phyloP scores from a whole-genome alignment of 2,797 vertebrate genomes.

The Pseudocheirus occidentalis region DNA sequence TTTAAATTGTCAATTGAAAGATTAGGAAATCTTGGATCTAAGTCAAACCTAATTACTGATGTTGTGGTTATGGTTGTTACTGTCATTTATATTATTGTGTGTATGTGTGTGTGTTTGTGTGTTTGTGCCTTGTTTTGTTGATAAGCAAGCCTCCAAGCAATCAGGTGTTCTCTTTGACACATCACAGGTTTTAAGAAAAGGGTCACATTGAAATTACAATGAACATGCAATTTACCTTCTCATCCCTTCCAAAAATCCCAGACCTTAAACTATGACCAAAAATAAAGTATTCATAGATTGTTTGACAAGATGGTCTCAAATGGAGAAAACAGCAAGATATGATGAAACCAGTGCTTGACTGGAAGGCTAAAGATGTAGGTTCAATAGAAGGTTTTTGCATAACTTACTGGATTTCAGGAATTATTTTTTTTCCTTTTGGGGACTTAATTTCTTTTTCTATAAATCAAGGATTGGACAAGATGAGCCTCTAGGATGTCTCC shows the following conservation, averaged over 20 bases:
- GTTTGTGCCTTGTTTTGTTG: background rate
- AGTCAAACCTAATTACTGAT: background rate
- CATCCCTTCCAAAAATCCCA: background rate
- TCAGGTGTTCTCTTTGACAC: background rate
- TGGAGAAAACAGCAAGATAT: background rate
- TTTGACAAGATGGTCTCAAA: background rate
- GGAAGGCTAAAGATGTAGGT: background rate
- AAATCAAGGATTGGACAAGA: background rate
- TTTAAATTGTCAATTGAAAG: background rate
- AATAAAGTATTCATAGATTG: background rate
- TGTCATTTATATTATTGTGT: background rate
- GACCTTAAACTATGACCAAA: no score
- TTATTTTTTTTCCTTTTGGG: background rate
- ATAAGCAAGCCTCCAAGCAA: background rate
- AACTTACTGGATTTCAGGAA: background rate
- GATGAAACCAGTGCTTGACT: background rate
- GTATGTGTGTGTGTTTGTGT: background rate
- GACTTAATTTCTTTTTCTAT: background rate
- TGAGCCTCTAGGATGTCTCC: background rate
- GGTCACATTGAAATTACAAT: background rate
- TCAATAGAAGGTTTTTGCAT: background rate
- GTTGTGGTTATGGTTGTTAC: background rate
- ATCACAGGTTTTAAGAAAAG: background rate
- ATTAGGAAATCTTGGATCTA: background rate
- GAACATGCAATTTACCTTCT: background rate